Evolutionary conservation across 2,888 invertebrate species (phyloP), one percentile per base, ranked within the genome.

Genomic region (Agrochola macilenta): DNA sequence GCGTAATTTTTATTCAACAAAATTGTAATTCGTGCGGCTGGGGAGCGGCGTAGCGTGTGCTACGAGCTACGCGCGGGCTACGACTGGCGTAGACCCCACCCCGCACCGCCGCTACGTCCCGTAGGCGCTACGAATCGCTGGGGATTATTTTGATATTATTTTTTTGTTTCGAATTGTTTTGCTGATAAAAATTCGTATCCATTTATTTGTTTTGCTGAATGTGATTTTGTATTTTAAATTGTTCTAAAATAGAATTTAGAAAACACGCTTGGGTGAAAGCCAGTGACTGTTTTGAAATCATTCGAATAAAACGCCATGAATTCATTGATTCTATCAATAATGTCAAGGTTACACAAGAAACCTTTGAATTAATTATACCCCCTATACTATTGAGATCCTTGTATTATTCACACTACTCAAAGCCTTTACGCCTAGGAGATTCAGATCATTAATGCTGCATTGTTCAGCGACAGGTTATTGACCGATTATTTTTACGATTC

Each of bases 51-150:
- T 95, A 95, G 95, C 95, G 95, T 87, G 91, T 90, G 93, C 94
- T 93, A 93, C 93, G 94, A 88, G 91, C 95, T 93, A 95, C 95
- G 95, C 92, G 94, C 92, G 91, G 88, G 92, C 93, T 94, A 93
- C 93, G 94, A 96, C 96, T 96, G 95, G 93, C 95, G 95, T 93
- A 93, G 93, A 88, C 91, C 92, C 91, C 94, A 89, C 93, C 95
- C 94, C 95, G 90, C 93, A 90, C 92, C 89, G 87, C 86, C 84
- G 86, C 85, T 85, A 88, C 90, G 88, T 88, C 86, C 88, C 89
- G 90, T 89, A 87, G 83, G 88, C 91, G 90, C 90, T 89, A 89
- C 84, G 88, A 89, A 89, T 86, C 91, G 89, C 90, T 87, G 69
- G 84, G 80, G 88, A 86, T 86, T 85, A 89, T 89, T 88, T 88